Evolutionary conservation across 2,797 vertebrate genomes (phyloP).

Genomic region (Prionace glauca): DNA sequence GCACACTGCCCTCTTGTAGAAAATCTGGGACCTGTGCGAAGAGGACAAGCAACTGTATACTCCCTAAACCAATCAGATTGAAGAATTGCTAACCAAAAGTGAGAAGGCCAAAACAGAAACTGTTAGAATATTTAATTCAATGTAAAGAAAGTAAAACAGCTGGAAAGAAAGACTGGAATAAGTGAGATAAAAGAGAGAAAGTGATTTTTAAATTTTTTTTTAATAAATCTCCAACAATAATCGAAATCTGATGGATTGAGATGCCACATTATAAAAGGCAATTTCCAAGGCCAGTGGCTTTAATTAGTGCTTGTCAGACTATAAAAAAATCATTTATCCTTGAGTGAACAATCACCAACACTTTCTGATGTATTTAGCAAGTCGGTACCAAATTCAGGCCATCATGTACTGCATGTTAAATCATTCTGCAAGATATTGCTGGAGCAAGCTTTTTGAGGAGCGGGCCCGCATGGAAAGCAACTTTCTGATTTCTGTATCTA

Average conservation of each 20-base stretch:
- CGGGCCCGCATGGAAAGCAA: background rate
- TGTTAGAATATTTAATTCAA: background rate
- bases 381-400: background rate
- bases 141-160: background rate
- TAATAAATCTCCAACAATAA: background rate
- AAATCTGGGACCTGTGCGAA: background rate
- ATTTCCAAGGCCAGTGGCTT: background rate
- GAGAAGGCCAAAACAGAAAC: background rate
- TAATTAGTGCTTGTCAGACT: background rate
- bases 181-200: background rate
- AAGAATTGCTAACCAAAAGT: background rate
- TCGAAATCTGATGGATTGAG: background rate
- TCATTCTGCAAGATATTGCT: background rate
- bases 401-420: background rate
- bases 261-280: background rate
- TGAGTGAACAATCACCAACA: background rate
- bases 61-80: background rate
- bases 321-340: background rate
- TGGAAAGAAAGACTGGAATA: background rate
- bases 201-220: background rate
- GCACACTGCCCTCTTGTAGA: background rate
- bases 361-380: background rate
- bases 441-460: background rate
- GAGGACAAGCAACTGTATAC: background rate
- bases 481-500: background rate